Conservation (phyloP, 1,140 invertebrate species). For the Hylyphantes graminicola region DNA sequence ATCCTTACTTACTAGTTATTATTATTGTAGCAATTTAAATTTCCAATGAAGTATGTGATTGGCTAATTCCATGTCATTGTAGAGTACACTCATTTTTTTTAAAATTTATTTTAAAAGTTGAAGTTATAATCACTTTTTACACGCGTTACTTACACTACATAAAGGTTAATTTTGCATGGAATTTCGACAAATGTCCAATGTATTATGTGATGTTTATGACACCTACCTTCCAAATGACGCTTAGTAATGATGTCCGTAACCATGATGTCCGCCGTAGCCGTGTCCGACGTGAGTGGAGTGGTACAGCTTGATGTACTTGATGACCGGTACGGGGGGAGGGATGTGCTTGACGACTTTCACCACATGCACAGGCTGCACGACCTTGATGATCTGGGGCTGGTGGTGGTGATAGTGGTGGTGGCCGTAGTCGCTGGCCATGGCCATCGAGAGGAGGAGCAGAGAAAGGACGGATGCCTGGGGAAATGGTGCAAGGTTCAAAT, state of each 20-base stretch:
- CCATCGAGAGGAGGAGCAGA: not conserved
- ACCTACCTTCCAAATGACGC: too few relatives aligned
- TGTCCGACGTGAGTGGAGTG: slow-evolving; percentile 52
- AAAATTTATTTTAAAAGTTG: too few relatives aligned
- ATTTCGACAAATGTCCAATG: too few relatives aligned
- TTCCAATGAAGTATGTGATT: too few relatives aligned
- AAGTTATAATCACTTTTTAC: too few relatives aligned
- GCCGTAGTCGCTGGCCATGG: not conserved
- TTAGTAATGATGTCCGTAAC: not conserved
- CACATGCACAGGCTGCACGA: slow-evolving; percentile 50
- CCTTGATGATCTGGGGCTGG: slow-evolving; percentile 49
- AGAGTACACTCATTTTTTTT: too few relatives aligned
- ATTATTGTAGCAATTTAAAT: too few relatives aligned
- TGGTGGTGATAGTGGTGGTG: not conserved
- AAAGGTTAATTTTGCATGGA: too few relatives aligned
- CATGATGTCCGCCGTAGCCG: slow-evolving; percentile 3
- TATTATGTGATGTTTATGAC: too few relatives aligned
- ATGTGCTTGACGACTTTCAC: slow-evolving; percentile 52
- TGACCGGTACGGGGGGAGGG: slow-evolving; percentile 51
- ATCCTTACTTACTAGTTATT: too few relatives aligned
- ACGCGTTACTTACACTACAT: too few relatives aligned
- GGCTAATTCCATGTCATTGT: too few relatives aligned
- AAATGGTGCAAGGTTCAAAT: not conserved
- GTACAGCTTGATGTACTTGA: slow-evolving; percentile 53
- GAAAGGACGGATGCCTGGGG: not conserved